Base-by-base conservation (phyloP, 1,140 invertebrate genomes). In the Leptinotarsa undecemlineata region DNA sequence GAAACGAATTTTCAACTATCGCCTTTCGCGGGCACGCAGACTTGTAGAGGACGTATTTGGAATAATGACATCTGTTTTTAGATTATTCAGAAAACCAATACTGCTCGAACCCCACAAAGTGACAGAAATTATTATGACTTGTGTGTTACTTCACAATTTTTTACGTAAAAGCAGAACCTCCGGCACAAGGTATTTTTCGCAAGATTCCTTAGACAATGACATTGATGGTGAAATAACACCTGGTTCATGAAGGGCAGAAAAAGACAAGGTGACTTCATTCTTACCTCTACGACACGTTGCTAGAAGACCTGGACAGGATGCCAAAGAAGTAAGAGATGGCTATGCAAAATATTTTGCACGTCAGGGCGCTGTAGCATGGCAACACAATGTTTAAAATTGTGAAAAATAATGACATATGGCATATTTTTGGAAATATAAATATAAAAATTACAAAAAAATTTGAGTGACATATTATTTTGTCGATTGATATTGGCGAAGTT, bases 81-180 rank as follows among this genome's bases (percentile, higher is more conserved):
- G 76, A 60, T 78, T 84, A 19, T 82, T 82, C 68, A 72, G 71
- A 79, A 82, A 74, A 79, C 77, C 78, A 23, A 83, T 84, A 48
- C 20, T 74, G 6, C 67, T 74, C 14, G 14, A 71, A 64, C 66
- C 73, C 26, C 21, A 71, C 4, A 64, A 67, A 19, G 61, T 63
- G 20, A 48, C 62, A 57, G 48, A n/a, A 21, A 51, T 77, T 33
- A 57, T 74, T 64, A 68, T 71, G 23, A 26, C 77, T 19, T 13
- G 23, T 19, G 67, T 63, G 15, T 19, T 48, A 66, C 61, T 78
- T 33, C 73, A 78, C 42, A 78, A 76, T 63, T 76, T 62, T 64
- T 62, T 73, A 47, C 26, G 23, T 26, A 73, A 73, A 21, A 21
- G 21, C 21, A 21, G 21, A 21, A 15, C 21, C n/a, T 42, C 14